These are phyloP conservation scores for Kuschelorhynchus macadamiae DNA, from an alignment of 2,888 invertebrate genomes.

Conservation along the genomic window DNA sequence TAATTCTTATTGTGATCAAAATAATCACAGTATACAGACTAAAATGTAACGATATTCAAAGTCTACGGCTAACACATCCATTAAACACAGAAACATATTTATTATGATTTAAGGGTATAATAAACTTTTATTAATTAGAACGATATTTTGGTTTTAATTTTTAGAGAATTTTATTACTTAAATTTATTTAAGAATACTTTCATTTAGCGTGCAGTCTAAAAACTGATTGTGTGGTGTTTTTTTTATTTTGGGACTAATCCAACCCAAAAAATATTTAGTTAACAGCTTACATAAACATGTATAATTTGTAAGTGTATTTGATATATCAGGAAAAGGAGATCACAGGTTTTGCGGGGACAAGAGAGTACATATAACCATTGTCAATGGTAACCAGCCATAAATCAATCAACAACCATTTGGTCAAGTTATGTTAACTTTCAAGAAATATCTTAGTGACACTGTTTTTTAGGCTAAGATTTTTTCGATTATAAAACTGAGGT, in stretches of 20 bases:
- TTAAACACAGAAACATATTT: conserved; percentile 65
- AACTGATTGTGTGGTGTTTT: conserved; percentile 70
- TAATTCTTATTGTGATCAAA: conserved; percentile 63
- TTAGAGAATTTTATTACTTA: conserved; percentile 63
- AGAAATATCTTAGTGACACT: background rate
- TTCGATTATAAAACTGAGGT: too few relatives aligned
- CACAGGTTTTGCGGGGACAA: conserved; percentile 66
- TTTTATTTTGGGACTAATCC: conserved; percentile 49
- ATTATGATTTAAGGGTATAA: conserved; percentile 59
- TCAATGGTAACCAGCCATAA: conserved; percentile 16
- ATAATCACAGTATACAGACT: conserved; percentile 68
- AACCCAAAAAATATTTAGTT: conserved; percentile 59
- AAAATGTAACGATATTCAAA: conserved; percentile 64
- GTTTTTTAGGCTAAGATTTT: background rate
- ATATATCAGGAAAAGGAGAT: conserved; percentile 69
- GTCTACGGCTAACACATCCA: conserved; percentile 67
- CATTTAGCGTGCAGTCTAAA: conserved; percentile 69
- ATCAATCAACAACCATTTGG: conserved; percentile 28
- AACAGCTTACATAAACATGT: conserved; percentile 61
- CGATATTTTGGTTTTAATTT: conserved; percentile 66
- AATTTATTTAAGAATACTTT: conserved; percentile 68
- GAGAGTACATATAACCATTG: conserved; percentile 30
- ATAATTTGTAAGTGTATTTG: conserved; percentile 67
- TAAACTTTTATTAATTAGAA: conserved; percentile 66
- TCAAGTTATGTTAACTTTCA: conserved; percentile 8